Evolutionary conservation across 2,888 invertebrate genomes (phyloP), one percentile per base, ranked within the genome.

Genomic region (Zhuqinia jingwanae): DNA sequence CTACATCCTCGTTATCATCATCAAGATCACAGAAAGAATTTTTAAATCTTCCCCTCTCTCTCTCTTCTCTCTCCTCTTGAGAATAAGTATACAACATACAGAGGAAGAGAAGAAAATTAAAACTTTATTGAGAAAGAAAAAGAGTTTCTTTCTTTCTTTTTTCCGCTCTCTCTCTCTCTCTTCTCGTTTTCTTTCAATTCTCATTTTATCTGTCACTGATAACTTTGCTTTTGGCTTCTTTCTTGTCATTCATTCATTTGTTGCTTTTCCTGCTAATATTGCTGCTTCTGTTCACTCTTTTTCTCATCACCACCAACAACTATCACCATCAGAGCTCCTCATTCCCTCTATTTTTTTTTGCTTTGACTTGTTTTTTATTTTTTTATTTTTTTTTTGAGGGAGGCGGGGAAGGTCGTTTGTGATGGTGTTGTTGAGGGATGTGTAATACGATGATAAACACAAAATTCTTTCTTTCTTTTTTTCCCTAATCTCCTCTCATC

Each of bases 151-250:
- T 60, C 22, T 60, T 47, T 11, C 20, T 60, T 50, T 70, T 25
- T 50, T 58, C 30, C 63, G 0, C 13, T 56, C 56, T 76, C 73
- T 73, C 50, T 13, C 13, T 53, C 8, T 36, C 50, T 56, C 53
- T 53, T n/a, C n/a, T n/a, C n/a, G 47, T 73, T 56, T 75, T 53
- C 25, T 82, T 73, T 36, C 75, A 75, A 50, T 77, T 86, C 68
- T 80, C 85, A 80, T 86, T 80, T 81, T 75, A 79, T 76, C 85
- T 86, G 85, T 76, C 85, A 86, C 75, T 86, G 80, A 86, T 75
- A 85, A 85, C 80, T 58, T 76, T 22, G 60, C 79, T 36, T 56
- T 68, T 78, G 45, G 73, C 73, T 47, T 85, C 63, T 79, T 85
- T 27, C 70, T 47, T 77, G 83, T 65, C 76, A 84, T 22, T 73